Conservation (phyloP, 2,888 invertebrate species). For the Antheraea assamensis region DNA sequence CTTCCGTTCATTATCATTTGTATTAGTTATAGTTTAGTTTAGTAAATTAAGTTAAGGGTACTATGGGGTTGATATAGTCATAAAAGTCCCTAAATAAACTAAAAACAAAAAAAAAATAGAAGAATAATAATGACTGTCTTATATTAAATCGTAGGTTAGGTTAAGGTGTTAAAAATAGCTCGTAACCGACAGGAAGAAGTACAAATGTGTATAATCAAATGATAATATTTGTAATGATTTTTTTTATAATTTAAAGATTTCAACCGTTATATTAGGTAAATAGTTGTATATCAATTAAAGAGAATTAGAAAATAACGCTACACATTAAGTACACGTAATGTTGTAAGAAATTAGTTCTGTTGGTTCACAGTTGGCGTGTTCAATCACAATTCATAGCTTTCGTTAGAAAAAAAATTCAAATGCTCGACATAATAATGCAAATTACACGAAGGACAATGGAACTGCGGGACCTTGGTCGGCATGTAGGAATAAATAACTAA, state of each 20-base stretch:
- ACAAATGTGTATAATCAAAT: no score
- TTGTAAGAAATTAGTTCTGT: conserved; percentile 10
- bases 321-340: not conserved
- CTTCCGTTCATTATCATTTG: no score
- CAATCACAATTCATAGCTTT: conserved; percentile 11
- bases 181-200: no score
- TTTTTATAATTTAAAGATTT: not conserved
- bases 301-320: not conserved
- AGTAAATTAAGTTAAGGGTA: no score
- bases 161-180: no score
- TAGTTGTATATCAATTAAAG: not conserved
- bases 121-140: no score
- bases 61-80: no score
- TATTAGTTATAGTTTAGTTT: no score
- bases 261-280: no score
- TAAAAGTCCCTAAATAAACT: no score
- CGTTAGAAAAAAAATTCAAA: conserved; percentile 21
- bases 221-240: not conserved
- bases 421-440: conserved; percentile 51
- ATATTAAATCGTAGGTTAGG: not conserved
- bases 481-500: conserved; percentile 74
- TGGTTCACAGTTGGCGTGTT: conserved; percentile 8
- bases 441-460: conserved; percentile 61
- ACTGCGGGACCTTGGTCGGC: conserved; percentile 43
- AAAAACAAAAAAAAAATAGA: no score